Evolutionary conservation across 2,113 vertebrate genomes (phyloP).

Genomic region (Vulpes ferrilata): DNA sequence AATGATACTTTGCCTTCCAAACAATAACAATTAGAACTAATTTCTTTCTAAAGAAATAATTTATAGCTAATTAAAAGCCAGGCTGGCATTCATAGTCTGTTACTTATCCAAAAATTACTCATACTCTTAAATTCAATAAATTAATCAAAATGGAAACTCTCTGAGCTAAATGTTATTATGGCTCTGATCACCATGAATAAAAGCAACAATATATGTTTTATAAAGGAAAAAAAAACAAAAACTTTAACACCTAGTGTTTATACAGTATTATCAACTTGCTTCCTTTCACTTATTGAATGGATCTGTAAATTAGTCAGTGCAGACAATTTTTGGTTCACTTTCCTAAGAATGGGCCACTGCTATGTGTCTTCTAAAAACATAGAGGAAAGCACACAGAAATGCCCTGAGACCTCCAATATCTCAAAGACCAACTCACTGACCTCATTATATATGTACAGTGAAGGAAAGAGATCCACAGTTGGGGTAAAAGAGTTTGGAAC

Average conservation of each 20-base stretch:
- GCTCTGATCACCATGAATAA: background rate
- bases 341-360: background rate
- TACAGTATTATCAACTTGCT: background rate
- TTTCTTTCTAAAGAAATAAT: slow-evolving; percentile 3
- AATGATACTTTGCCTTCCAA: background rate
- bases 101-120: background rate
- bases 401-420: background rate
- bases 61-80: slow-evolving; percentile 32
- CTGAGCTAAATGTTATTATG: background rate
- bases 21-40: background rate
- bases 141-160: background rate
- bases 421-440: background rate
- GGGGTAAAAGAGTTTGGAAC: background rate
- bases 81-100: background rate
- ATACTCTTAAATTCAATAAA: background rate
- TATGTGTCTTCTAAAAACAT: background rate
- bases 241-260: background rate
- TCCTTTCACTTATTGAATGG: background rate
- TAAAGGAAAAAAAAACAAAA: background rate
- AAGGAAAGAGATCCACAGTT: background rate
- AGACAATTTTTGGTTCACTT: background rate
- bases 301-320: background rate
- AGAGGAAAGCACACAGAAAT: background rate
- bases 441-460: background rate
- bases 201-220: background rate